These are phyloP conservation scores for Subanguina moxae DNA, from an alignment of 1,140 invertebrate genomes.

Conservation along the genomic window DNA sequence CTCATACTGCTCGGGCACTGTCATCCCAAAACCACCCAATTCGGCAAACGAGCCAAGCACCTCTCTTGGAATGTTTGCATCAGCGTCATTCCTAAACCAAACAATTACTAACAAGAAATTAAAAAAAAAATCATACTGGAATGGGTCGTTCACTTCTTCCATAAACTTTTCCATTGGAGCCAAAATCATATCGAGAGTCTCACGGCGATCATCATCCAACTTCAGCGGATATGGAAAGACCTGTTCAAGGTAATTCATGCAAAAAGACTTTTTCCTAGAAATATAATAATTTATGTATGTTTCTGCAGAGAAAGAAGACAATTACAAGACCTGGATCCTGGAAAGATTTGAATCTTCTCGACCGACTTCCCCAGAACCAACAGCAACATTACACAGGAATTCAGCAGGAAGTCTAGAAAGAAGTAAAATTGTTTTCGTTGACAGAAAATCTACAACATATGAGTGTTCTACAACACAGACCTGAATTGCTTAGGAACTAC, in stretches of 20 bases:
- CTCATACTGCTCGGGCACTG: constrained; percentile 69
- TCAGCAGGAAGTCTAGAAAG: too few relatives aligned
- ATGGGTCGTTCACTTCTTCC: constrained; percentile 60
- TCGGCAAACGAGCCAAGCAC: constrained; percentile 77
- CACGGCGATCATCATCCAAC: constrained; percentile 75
- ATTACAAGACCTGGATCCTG: too few relatives aligned
- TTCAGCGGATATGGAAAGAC: constrained; percentile 62
- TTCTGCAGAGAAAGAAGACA: too few relatives aligned
- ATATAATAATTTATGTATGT: too few relatives aligned
- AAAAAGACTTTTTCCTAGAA: constrained; percentile 73
- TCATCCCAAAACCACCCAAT: constrained; percentile 83
- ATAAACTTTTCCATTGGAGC: constrained; percentile 85
- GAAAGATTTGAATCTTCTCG: too few relatives aligned
- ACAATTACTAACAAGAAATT: too few relatives aligned
- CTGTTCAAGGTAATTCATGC: constrained; percentile 69
- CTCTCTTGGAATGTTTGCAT: constrained; percentile 64
- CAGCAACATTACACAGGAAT: too few relatives aligned
- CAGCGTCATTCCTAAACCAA: constrained; percentile 62
- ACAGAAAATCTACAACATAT: too few relatives aligned
- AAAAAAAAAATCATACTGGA: constrained; percentile 30
- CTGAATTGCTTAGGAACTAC: too few relatives aligned
- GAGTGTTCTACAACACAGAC: too few relatives aligned
- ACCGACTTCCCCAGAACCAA: too few relatives aligned
- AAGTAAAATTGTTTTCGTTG: too few relatives aligned
- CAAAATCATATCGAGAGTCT: constrained; percentile 77